Conservation (phyloP, 2,888 invertebrate genomes). For the Sinhomidia bicolor region DNA sequence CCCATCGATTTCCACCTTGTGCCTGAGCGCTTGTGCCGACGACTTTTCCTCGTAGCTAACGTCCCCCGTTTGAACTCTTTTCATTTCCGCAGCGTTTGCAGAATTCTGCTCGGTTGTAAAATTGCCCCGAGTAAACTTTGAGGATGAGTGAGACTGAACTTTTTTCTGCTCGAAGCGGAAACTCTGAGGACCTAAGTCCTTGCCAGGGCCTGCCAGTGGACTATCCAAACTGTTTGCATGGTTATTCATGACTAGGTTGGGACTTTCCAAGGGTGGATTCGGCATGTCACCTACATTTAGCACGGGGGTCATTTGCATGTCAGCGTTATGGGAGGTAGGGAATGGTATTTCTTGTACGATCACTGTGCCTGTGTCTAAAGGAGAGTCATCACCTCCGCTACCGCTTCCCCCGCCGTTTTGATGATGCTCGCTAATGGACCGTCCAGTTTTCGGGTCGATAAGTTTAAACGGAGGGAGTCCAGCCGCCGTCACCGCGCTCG, state of each 20-base stretch:
- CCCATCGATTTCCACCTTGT: conserved; percentile 91
- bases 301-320: conserved; percentile 70
- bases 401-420: conserved; percentile 49
- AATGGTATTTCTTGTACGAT: conserved; percentile 79
- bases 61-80: conserved; percentile 90
- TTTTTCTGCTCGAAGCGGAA: conserved; percentile 88
- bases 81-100: conserved; percentile 88
- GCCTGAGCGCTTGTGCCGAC: conserved; percentile 89
- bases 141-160: conserved; percentile 89
- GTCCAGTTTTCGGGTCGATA: conserved; percentile 75
- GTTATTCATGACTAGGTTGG: conserved; percentile 80
- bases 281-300: conserved; percentile 77
- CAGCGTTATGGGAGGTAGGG: conserved; percentile 72
- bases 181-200: conserved; percentile 74
- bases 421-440: conserved; percentile 59
- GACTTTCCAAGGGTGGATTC: conserved; percentile 81
- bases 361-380: conserved; percentile 79
- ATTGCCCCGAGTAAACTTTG: conserved; percentile 89
- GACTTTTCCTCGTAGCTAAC: conserved; percentile 87
- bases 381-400: conserved; percentile 75
- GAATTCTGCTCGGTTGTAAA: conserved; percentile 90
- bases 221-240: conserved; percentile 76
- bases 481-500: neutral
- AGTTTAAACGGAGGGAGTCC: conserved; percentile 76
- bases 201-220: conserved; percentile 36